Base-by-base conservation (phyloP, 2,888 invertebrate genomes). In the Lithophane leautieri region DNA sequence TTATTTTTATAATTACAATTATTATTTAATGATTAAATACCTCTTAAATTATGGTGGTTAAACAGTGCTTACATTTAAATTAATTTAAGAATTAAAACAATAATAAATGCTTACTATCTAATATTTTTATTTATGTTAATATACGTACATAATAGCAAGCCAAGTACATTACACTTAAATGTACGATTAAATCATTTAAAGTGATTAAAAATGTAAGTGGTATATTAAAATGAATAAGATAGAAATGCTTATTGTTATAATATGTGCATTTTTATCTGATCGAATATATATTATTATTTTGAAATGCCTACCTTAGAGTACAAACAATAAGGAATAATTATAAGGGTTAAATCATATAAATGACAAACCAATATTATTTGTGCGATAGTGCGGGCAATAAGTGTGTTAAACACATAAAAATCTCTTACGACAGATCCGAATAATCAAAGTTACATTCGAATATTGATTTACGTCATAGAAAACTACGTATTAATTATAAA, bases 81-180 rank as follows among this genome's bases (percentile, higher is more conserved):
- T 65, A 77, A 83, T 63, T 71, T 81, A 70, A 77, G 22, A 71
- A 78, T 79, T 77, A 63, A 72, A 78, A 79, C 19, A 67, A 81
- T 74, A 62, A 78, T 77, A 70, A 72, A 70, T 77, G 50, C 76
- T 82, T 85, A 86, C 0, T 42, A 34, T 28, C 79, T 85, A 77
- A 72, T 71, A 63, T 69, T 74, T 60, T 69, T 52, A 63, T 47
- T 40, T 61, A 68, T n/a, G n/a, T n/a, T n/a, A n/a, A n/a, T n/a
- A n/a, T n/a, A n/a, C n/a, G n/a, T n/a, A n/a, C n/a, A 72, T 82
- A 76, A 84, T 79, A 83, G 62, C 81, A 88, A 91, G 90, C 90
- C 90, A 91, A 91, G 90, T 90, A 90, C 86, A 78, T 89, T 82
- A 70, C 22, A 65, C 60, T 78, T 82, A 71, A 72, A 70, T 73